phyloP scores from a whole-genome alignment of 2,113 vertebrate genomes.

The Pelecanoides urinatrix region DNA sequence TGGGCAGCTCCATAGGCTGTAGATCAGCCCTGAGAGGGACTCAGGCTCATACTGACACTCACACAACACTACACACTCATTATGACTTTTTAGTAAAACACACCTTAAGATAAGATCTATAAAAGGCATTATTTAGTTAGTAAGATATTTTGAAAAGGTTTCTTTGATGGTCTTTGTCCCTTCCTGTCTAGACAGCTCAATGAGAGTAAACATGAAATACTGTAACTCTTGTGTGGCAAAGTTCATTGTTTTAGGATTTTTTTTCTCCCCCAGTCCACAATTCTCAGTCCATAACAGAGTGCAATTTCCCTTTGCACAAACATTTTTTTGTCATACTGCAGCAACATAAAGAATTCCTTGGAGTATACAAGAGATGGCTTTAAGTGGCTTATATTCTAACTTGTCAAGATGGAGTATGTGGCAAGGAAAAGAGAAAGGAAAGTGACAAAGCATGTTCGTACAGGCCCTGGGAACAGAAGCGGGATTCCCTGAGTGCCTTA shows the following conservation, averaged over 20 bases:
- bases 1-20: not conserved
- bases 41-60: not conserved
- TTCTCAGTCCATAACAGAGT: not conserved
- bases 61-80: not conserved
- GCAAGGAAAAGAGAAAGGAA: not conserved
- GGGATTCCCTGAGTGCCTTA: not conserved
- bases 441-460: not conserved
- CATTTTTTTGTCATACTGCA: not conserved
- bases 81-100: not conserved
- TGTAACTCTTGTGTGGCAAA: not conserved
- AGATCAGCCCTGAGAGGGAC: not conserved
- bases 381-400: not conserved
- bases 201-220: not conserved
- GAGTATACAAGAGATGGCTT: not conserved
- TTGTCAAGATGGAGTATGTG: not conserved
- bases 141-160: not conserved
- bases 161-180: not conserved
- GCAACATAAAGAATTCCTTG: not conserved
- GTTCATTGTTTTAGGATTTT: not conserved
- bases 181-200: not conserved
- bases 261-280: not conserved
- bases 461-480: not conserved
- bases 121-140: not conserved
- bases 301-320: not conserved
- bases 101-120: not conserved